Percentiles rank a stretch among this genome's conserved stretches.
Conservation (phyloP, 2,113 vertebrate species). For the Ammospiza caudacuta region DNA sequence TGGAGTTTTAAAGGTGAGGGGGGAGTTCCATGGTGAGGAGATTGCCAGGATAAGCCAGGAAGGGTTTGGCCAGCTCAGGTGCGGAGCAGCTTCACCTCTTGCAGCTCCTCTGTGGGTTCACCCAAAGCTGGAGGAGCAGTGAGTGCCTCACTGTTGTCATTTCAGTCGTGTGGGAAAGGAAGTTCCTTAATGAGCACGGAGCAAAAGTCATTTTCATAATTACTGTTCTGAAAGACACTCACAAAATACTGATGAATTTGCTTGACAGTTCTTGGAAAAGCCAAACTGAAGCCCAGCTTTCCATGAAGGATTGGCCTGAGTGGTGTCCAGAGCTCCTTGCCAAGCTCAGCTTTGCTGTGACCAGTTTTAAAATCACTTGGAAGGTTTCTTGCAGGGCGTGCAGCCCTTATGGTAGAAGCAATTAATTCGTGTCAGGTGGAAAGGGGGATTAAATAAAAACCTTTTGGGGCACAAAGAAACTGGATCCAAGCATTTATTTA, state of each 20-base stretch:
- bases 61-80: not conserved
- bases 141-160: not conserved
- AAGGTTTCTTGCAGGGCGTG: not conserved
- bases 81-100: not conserved
- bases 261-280: not conserved
- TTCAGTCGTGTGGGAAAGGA: rapidly evolving
- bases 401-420: not conserved
- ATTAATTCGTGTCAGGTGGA: not conserved
- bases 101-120: not conserved
- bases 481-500: not conserved
- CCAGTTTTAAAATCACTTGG: not conserved
- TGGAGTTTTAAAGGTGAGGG: not conserved
- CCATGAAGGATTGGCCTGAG: not conserved
- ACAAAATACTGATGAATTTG: not conserved
- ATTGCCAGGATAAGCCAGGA: rapidly evolving
- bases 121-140: not conserved
- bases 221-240: not conserved
- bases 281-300: not conserved
- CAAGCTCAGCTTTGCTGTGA: not conserved
- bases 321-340: not conserved
- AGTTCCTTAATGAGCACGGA: not conserved
- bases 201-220: not conserved
- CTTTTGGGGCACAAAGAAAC: not conserved
- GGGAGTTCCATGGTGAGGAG: rapidly evolving
- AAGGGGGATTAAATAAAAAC: not conserved